Conservation (phyloP, 2,888 invertebrate species). For the Hirtodrosophila confusa region DNA sequence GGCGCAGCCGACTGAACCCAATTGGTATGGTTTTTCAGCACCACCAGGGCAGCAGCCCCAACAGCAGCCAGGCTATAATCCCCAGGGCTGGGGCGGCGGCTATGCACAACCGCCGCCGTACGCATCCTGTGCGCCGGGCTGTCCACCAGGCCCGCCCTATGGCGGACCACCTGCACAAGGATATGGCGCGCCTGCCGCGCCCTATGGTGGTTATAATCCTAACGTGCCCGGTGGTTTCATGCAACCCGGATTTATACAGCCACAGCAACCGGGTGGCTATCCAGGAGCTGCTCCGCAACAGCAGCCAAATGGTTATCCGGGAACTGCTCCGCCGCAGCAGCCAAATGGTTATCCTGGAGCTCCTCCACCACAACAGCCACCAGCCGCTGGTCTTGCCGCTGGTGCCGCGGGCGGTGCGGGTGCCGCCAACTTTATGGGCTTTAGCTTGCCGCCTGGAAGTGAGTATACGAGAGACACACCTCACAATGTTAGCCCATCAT, state of each 20-base stretch:
- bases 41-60: slow-evolving; percentile 71
- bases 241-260: slow-evolving; percentile 60
- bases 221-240: slow-evolving; percentile 72
- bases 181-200: slow-evolving; percentile 45
- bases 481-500: slow-evolving; percentile 3
- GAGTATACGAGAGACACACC: slow-evolving; percentile 56
- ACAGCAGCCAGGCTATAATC: slow-evolving; percentile 65
- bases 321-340: slow-evolving; percentile 44
- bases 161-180: slow-evolving; percentile 52
- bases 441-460: slow-evolving; percentile 83
- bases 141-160: slow-evolving; percentile 61
- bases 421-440: slow-evolving; percentile 77
- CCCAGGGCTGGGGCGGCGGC: slow-evolving; percentile 69
- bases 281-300: slow-evolving; percentile 48
- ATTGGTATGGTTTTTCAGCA: slow-evolving; percentile 82
- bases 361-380: slow-evolving; percentile 44
- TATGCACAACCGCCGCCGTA: slow-evolving; percentile 75
- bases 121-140: slow-evolving; percentile 56
- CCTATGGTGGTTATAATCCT: slow-evolving; percentile 63
- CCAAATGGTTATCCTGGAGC: slow-evolving; percentile 27
- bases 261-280: slow-evolving; percentile 45
- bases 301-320: slow-evolving; percentile 37
- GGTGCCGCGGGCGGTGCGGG: slow-evolving; percentile 53
- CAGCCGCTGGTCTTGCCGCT: slow-evolving; percentile 41
- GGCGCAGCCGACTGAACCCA: slow-evolving; percentile 60